Base-by-base conservation (phyloP, 2,888 invertebrate species). In the Lithosia quadra region DNA sequence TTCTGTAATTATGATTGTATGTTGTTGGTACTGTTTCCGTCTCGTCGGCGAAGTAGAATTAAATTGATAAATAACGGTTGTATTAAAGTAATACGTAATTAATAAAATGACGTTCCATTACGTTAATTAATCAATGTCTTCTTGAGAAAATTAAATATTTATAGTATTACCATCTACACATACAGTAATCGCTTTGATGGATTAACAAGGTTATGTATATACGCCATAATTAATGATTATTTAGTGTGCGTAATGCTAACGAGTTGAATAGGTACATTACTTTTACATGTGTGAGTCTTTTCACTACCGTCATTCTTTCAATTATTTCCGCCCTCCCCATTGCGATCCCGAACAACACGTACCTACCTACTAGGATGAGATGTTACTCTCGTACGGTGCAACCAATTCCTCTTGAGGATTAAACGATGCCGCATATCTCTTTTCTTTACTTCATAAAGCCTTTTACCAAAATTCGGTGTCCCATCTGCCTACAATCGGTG, bases 101-200 rank as follows among this genome's bases (percentile, higher is more conserved):
- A 24, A 56, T 56, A 11, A 2, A 56, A 56, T 28, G 15, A 24
- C 28, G 3, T 1, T 24, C 13, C 13, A 24, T 56, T 56, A 24
- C 22, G 21, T 39, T 60, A 60, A 60, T 60, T 39, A 7, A 22
- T 36, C 39, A 39, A 39, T 24, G 36, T 36, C n/a, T 33, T 34
- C 0, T 7, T 15, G n/a, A 39, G 7, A 59, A 36, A 39, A 39
- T 39, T 13, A 60, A 60, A 60, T 60, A 60, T 60, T 60, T 60
- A 60, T 28, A n/a, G 28, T 58, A 33, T 33, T 57, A 57, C 18
- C 8, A 58, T n/a, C 49, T n/a, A n/a, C 18, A 18, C 18, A 43
- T 4, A 24, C 24, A 0, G 1, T 13, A 15, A 15, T 28, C 9
- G 15, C 33, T 58, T 58, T 58, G n/a, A 58, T 58, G 28, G 15